Evolutionary conservation across 2,888 invertebrate genomes (phyloP).

Genomic region (Litoditis marina): DNA sequence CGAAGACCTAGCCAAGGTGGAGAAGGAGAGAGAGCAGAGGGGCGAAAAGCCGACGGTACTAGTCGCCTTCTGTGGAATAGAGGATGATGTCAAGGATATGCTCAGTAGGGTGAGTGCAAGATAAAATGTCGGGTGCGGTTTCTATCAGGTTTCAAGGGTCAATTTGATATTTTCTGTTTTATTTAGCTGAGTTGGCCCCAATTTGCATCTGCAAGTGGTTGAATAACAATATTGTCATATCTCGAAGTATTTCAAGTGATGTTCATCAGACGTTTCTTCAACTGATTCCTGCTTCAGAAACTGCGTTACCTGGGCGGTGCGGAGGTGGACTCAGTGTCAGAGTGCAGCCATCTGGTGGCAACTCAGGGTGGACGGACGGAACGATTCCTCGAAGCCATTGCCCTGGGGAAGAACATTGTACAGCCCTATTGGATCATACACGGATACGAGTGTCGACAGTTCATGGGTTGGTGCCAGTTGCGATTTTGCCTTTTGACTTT

Average conservation of each 20-base stretch:
- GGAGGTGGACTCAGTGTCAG: constrained; percentile 75
- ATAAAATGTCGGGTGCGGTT: no score
- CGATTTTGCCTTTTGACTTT: no score
- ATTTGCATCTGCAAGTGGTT: no score
- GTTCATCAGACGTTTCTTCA: background rate
- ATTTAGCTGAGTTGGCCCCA: no score
- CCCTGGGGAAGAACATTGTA: constrained; percentile 77
- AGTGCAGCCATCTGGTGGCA: constrained; percentile 84
- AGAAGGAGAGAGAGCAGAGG: constrained; percentile 10
- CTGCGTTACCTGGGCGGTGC: constrained; percentile 78
- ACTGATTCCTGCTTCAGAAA: constrained; percentile 64
- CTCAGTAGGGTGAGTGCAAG: constrained; percentile 25
- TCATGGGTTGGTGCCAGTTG: constrained; percentile 71
- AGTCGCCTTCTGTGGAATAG: constrained; percentile 31
- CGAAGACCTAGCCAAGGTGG: constrained; percentile 35
- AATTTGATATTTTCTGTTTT: background rate
- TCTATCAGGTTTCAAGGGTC: background rate
- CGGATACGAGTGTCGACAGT: constrained; percentile 76
- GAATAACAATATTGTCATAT: no score
- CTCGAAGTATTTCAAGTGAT: background rate
- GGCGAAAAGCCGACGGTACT: constrained; percentile 2
- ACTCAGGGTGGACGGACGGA: constrained; percentile 52
- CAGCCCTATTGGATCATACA: constrained; percentile 81
- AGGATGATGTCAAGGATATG: constrained; percentile 19
- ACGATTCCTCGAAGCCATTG: constrained; percentile 71